Evolutionary conservation across 2,113 vertebrate species (phyloP).

Genomic region (Ctenomys sociabilis): DNA sequence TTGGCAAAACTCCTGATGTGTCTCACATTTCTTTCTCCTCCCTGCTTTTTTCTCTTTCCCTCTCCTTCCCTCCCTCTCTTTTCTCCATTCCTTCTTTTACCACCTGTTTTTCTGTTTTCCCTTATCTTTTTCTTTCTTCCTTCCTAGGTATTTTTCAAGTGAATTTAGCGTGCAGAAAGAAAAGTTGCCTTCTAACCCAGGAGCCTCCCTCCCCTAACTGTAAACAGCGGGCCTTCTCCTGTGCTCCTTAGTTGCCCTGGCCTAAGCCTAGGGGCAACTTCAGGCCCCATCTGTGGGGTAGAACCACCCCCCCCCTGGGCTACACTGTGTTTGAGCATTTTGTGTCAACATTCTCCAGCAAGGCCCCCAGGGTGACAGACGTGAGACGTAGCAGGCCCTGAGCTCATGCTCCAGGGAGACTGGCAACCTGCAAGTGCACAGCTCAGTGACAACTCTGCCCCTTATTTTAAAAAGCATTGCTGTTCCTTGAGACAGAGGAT

Average conservation of each 20-base stretch:
- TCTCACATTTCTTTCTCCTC: not conserved
- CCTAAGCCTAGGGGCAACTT: not conserved
- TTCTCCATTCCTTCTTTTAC: not conserved
- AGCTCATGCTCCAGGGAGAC: not conserved
- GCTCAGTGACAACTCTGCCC: not conserved
- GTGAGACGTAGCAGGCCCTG: not conserved
- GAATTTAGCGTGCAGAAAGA: conserved; percentile 3
- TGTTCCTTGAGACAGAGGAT: not conserved
- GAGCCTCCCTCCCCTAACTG: not conserved
- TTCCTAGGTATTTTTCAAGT: not conserved
- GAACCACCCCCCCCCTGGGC: not conserved
- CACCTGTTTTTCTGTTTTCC: not conserved
- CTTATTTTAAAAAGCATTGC: not conserved
- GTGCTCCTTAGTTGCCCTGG: not conserved
- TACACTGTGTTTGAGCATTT: not conserved
- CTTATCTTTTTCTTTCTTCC: not conserved
- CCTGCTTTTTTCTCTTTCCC: not conserved
- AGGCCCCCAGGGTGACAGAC: not conserved
- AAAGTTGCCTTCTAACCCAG: not conserved
- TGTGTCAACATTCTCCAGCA: conserved; percentile 7
- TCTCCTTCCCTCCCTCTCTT: too few relatives aligned
- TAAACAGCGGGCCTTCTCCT: not conserved
- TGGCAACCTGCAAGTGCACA: not conserved
- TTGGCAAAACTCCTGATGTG: conserved; percentile 14
- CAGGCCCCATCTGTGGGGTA: not conserved